A percentile compares a stretch with the other conserved stretches of the same genome.
phyloP scores from a whole-genome alignment of 1,140 invertebrate species.

The Apis florea region DNA sequence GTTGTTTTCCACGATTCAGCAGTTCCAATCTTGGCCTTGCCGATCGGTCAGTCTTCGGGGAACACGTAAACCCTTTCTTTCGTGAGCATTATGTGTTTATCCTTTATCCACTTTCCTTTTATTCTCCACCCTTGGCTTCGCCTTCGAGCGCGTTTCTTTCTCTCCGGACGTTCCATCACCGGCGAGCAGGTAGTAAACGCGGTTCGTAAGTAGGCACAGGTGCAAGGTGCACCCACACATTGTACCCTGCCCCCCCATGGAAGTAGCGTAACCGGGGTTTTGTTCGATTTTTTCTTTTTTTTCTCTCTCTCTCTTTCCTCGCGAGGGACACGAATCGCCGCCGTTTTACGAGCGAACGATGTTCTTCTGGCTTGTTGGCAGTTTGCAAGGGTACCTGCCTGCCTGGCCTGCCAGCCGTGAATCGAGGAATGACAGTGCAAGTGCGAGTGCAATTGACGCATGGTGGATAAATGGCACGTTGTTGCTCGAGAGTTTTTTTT shows the following conservation, averaged over 20 bases:
- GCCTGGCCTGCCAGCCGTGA: too few species aligned
- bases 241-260: neutral
- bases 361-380: too few species aligned
- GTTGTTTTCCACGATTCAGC: conserved; percentile 65
- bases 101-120: conserved; percentile 53
- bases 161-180: conserved; percentile 2
- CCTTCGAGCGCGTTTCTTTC: conserved; percentile 6
- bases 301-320: too few species aligned
- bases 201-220: conserved; percentile 27
- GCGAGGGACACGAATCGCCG: neutral
- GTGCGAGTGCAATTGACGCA: too few species aligned
- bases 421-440: too few species aligned
- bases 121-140: neutral
- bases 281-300: too few species aligned
- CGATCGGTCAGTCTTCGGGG: conserved; percentile 64
- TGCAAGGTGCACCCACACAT: conserved; percentile 38
- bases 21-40: conserved; percentile 60
- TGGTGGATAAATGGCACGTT: too few species aligned
- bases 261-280: conserved; percentile 7
- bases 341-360: conserved; percentile 2
- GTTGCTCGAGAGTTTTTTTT: too few species aligned
- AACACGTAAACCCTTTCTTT: conserved; percentile 71
- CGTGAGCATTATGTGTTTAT: conserved; percentile 73
- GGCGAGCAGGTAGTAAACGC: conserved; percentile 29
- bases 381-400: neutral